phyloP scores from a whole-genome alignment of 2,797 vertebrate species.

The Parauchenoglanis ngamensis region DNA sequence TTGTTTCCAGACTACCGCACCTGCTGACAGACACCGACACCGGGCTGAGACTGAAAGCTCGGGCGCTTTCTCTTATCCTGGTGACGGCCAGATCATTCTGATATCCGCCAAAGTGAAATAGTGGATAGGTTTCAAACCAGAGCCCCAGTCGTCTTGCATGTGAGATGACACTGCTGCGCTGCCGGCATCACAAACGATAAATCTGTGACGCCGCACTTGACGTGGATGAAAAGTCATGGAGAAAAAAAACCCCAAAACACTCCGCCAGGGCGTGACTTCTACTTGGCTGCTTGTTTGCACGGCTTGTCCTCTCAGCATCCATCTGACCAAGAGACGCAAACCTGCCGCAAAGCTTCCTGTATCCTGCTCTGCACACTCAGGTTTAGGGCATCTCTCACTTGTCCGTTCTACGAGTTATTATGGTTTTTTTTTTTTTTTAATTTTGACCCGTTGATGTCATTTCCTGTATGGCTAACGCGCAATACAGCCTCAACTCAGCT shows the following conservation, averaged over 20 bases:
- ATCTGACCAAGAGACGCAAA: slow-evolving; percentile 63
- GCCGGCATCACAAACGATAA: slow-evolving; percentile 54
- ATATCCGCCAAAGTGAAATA: neutral
- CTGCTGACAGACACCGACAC: slow-evolving; percentile 50
- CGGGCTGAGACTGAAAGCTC: slow-evolving; percentile 41
- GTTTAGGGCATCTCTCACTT: slow-evolving; percentile 67
- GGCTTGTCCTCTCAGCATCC: slow-evolving; percentile 67
- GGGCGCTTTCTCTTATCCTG: slow-evolving; percentile 20
- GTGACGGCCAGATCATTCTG: slow-evolving; percentile 10
- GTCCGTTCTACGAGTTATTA: slow-evolving; percentile 69
- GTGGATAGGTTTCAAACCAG: neutral
- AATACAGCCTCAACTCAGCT: neutral
- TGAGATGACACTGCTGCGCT: slow-evolving; percentile 59
- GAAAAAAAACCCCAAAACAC: neutral
- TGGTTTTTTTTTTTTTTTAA: slow-evolving; percentile 59
- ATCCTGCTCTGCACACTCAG: slow-evolving; percentile 54
- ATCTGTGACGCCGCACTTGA: neutral
- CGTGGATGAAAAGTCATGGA: slow-evolving; percentile 14
- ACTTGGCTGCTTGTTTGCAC: slow-evolving; percentile 20
- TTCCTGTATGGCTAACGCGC: slow-evolving; percentile 72
- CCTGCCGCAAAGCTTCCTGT: slow-evolving; percentile 50
- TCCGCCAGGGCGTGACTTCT: neutral
- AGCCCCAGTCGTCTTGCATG: slow-evolving; percentile 39
- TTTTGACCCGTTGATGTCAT: slow-evolving; percentile 81
- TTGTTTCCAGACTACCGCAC: slow-evolving; percentile 40